Evolutionary conservation across 1,140 invertebrate genomes (phyloP).

Genomic region (Cylas formicarius): DNA sequence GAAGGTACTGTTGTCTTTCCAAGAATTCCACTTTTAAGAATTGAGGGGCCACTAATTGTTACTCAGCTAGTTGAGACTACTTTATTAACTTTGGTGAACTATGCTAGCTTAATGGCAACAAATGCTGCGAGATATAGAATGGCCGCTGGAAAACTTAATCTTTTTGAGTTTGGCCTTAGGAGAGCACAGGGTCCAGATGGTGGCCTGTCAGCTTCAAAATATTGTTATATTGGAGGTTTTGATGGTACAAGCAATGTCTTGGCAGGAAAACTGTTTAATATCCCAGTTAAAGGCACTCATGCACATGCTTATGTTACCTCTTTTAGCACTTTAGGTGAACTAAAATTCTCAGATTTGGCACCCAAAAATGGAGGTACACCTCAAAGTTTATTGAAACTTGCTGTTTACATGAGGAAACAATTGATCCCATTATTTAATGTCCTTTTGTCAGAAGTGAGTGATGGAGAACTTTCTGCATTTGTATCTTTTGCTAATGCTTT

Average conservation of each 20-base stretch:
- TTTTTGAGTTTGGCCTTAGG: slow-evolving; percentile 95
- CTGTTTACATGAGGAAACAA: slow-evolving; percentile 63
- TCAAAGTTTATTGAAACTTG: slow-evolving; percentile 62
- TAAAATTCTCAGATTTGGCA: slow-evolving; percentile 53
- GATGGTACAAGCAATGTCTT: slow-evolving; percentile 98
- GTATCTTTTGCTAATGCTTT: slow-evolving; percentile 95
- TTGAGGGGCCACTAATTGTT: slow-evolving; percentile 86
- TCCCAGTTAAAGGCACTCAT: slow-evolving; percentile 96
- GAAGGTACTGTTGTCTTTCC: slow-evolving; percentile 98
- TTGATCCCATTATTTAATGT: slow-evolving; percentile 64
- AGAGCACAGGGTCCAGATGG: slow-evolving; percentile 98
- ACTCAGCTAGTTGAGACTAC: slow-evolving; percentile 96
- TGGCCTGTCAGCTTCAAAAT: slow-evolving; percentile 94
- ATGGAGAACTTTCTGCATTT: slow-evolving; percentile 90
- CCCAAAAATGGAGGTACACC: slow-evolving; percentile 58
- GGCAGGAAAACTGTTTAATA: slow-evolving; percentile 95
- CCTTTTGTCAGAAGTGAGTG: slow-evolving; percentile 72
- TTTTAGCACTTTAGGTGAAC: slow-evolving; percentile 69
- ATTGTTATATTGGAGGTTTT: slow-evolving; percentile 95
- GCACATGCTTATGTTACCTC: slow-evolving; percentile 97
- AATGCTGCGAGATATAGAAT: slow-evolving; percentile 95
- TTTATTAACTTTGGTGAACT: slow-evolving; percentile 92
- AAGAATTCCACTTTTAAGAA: slow-evolving; percentile 81
- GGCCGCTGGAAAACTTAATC: slow-evolving; percentile 75
- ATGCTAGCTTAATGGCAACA: slow-evolving; percentile 95